Base-by-base conservation (phyloP, 2,888 invertebrate species). In the Trimorus sp. region DNA sequence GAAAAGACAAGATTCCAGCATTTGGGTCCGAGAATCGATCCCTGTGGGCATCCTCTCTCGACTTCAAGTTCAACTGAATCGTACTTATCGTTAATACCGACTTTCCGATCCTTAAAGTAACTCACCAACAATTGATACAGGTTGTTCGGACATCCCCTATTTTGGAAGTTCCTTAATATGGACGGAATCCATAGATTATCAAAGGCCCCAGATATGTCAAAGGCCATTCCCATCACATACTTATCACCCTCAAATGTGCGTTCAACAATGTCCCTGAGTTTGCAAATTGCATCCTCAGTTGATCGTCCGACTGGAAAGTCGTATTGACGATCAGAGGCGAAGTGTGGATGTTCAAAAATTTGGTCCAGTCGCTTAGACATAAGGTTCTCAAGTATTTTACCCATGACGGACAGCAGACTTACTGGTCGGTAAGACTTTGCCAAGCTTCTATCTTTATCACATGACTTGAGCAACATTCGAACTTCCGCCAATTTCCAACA, bases 161-260 rank as follows among this genome's bases (percentile, higher is more conserved):
- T 1, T 45, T 42, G 0, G 83, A 45, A 1, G 26, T 6, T 14
- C 9, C 9, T 12, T 54, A 84, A 37, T 1, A 84, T 68, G 0
- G 70, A 48, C 2, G 62, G 62, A 6, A 16, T 26, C 62, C 62
- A 62, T 5, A 62, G 36, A 15, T 62, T 45, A 7, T 62, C 62
- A 48, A 62, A 62, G 0, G 84, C 84, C 0, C 83, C 84, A 0
- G 66, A 65, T 7, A 84, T 84, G 54, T 86, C 84, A 5, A 85
- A 83, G 0, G 71, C 12, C 12, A 85, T 4, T 0, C 42, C 77
- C 7, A 84, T 7, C 0, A 59, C 71, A 8, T 65, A 49, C 12
- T 53, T 54, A 3, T n/a, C n/a, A n/a, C n/a, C n/a, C n/a, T n/a
- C n/a, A n/a, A n/a, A n/a, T n/a, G n/a, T n/a, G n/a, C n/a, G n/a